These are phyloP conservation scores for Pica pica DNA, from an alignment of 2,113 vertebrate species.

Conservation along the genomic window DNA sequence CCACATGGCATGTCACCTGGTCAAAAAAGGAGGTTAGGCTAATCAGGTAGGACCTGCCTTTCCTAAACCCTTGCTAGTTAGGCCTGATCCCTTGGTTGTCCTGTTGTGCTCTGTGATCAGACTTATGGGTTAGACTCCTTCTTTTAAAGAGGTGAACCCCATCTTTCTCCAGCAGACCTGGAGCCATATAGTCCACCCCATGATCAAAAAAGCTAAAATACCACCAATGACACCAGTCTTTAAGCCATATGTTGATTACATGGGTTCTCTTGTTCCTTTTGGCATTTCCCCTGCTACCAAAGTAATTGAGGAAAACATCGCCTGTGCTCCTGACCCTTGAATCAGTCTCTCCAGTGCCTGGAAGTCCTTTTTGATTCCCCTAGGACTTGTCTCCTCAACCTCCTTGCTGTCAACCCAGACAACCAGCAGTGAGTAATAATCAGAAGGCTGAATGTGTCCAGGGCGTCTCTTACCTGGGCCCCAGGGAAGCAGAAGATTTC, in stretches of 20 bases:
- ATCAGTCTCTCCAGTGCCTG: background rate
- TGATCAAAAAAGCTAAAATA: accelerated
- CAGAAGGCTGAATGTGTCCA: background rate
- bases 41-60: background rate
- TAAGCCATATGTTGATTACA: background rate
- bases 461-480: background rate
- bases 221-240: background rate
- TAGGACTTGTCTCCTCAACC: background rate
- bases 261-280: background rate
- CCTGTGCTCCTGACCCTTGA: background rate
- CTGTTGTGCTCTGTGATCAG: background rate
- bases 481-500: background rate
- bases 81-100: background rate
- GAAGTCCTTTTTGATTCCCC: background rate
- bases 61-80: background rate
- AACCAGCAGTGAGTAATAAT: background rate
- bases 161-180: background rate
- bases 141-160: background rate
- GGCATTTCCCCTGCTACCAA: background rate
- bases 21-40: background rate
- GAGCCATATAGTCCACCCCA: too few relatives aligned
- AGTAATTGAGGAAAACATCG: background rate
- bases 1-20: too few relatives aligned
- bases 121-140: background rate
- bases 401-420: background rate